Conservation (phyloP, 1,140 invertebrate species). For the Pseudomyrmex dendroicus region DNA sequence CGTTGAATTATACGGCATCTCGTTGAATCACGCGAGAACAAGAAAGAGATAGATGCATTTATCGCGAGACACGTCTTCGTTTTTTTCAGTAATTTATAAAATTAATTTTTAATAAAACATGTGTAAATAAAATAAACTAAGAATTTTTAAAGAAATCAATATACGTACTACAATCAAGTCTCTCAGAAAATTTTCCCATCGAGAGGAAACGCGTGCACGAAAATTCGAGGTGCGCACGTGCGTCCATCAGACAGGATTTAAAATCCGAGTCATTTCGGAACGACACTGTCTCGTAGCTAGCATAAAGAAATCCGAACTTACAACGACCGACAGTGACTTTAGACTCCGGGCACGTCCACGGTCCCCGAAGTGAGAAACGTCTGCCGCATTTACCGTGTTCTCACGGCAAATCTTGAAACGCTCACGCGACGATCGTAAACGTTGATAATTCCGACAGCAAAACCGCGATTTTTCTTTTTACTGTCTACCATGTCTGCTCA, state of each 20-base stretch:
- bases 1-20: conserved; percentile 17
- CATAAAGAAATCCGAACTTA: conserved; percentile 47
- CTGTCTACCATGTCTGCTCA: neutral
- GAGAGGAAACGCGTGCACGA: neutral
- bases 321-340: conserved; percentile 15
- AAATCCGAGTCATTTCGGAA: conserved; percentile 36
- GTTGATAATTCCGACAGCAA: conserved; percentile 31
- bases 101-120: neutral
- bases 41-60: neutral
- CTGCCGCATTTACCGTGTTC: conserved; percentile 56
- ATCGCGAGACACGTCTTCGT: neutral
- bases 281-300: neutral
- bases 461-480: conserved; percentile 15
- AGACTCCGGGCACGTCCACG: conserved; percentile 29
- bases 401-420: conserved; percentile 30
- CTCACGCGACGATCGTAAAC: conserved; percentile 22
- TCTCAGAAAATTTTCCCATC: neutral
- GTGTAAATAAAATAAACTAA: too few species aligned
- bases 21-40: neutral
- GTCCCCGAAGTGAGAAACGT: conserved; percentile 54
- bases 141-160: too few species aligned
- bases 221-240: neutral
- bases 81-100: neutral
- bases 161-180: neutral
- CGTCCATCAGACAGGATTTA: conserved; percentile 24